These are phyloP conservation scores for Loris lydekkerianus DNA, from an alignment of 2,797 vertebrate genomes.

Conservation along the genomic window DNA sequence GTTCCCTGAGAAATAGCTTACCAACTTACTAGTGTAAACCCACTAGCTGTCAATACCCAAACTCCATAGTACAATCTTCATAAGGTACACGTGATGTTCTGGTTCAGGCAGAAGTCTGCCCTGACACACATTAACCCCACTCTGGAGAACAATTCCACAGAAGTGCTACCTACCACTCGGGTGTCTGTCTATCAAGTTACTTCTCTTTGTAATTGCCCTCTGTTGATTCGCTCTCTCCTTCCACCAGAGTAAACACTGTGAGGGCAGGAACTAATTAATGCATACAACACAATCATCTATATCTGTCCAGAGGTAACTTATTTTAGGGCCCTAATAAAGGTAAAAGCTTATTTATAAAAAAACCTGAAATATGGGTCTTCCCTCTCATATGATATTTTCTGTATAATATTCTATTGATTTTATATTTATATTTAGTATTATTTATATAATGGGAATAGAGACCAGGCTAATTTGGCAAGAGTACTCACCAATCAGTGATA, in stretches of 20 bases:
- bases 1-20: background rate
- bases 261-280: background rate
- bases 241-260: background rate
- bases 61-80: background rate
- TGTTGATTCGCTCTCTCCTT: background rate
- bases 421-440: too few species aligned
- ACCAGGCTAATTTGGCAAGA: background rate
- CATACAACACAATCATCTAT: background rate
- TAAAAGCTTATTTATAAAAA: background rate
- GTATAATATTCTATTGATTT: too few species aligned
- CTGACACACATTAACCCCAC: background rate
- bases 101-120: background rate
- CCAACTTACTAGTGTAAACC: background rate
- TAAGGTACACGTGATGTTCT: too few species aligned
- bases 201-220: background rate
- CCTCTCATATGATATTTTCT: too few species aligned
- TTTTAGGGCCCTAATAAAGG: background rate
- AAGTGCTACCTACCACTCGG: background rate
- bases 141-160: background rate
- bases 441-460: background rate
- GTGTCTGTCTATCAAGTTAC: background rate
- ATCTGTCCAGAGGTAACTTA: background rate
- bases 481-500: background rate
- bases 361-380: background rate
- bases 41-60: background rate